A percentile compares a stretch with the other conserved stretches of the same genome.
phyloP scores from a whole-genome alignment of 2,797 vertebrate species.

The Melanotaenia nigrans region DNA sequence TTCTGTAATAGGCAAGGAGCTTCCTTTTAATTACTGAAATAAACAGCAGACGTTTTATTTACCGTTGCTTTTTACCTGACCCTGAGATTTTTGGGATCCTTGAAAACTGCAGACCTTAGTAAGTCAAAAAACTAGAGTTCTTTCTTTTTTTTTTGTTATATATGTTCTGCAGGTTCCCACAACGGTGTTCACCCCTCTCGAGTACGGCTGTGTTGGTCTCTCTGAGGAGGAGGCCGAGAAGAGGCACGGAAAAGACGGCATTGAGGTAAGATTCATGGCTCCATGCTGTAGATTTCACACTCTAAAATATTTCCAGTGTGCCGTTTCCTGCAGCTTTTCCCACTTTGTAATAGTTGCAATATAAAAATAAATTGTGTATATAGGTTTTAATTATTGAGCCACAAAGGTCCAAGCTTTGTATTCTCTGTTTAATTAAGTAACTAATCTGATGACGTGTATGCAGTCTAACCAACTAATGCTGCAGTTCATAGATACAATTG shows the following conservation, averaged over 20 bases:
- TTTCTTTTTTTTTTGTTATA: background rate
- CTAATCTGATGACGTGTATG: background rate
- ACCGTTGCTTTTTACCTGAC: background rate
- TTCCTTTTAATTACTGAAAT: background rate
- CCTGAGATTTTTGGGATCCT: background rate
- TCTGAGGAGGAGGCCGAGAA: constrained; percentile 89
- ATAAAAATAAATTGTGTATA: background rate
- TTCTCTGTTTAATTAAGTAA: background rate
- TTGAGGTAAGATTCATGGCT: constrained; percentile 84
- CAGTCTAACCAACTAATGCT: background rate
- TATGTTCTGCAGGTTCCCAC: constrained; percentile 87
- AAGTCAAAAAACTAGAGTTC: background rate
- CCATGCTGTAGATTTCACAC: background rate
- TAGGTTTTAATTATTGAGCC: background rate
- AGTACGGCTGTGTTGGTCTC: constrained; percentile 94
- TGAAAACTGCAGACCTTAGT: background rate
- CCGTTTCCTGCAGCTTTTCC: background rate
- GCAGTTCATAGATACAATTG: background rate
- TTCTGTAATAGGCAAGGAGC: background rate
- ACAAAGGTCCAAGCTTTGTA: background rate
- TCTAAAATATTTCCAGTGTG: background rate
- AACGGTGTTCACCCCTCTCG: constrained; percentile 94
- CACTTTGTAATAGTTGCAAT: background rate
- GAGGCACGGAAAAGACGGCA: constrained; percentile 81
- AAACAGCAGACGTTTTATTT: background rate